These are phyloP conservation scores for Triplophysa rosa DNA, from an alignment of 2,113 vertebrate genomes.

Conservation along the genomic window DNA sequence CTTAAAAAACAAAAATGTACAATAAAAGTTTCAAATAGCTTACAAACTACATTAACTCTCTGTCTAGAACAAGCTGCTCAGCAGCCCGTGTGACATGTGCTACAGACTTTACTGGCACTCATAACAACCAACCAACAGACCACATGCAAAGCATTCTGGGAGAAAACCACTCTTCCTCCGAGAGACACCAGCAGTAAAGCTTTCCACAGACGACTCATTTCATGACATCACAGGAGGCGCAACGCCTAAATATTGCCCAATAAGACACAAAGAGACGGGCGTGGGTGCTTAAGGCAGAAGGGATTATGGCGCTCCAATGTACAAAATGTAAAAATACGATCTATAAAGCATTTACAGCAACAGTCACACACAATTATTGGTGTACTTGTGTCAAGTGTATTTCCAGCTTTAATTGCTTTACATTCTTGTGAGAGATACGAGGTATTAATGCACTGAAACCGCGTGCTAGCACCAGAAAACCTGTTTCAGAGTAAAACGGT, in stretches of 20 bases:
- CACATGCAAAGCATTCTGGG: constrained; percentile 33
- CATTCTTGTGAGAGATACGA: constrained; percentile 19
- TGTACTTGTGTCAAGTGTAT: background rate
- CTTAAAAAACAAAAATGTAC: constrained; percentile 51
- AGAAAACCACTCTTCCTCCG: constrained; percentile 33
- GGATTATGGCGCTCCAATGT: background rate
- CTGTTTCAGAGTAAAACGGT: constrained; percentile 11
- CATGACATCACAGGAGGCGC: constrained; percentile 18
- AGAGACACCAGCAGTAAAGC: background rate
- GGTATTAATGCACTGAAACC: constrained; percentile 19
- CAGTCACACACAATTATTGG: background rate
- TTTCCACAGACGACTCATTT: constrained; percentile 35
- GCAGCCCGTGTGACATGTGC: constrained; percentile 53
- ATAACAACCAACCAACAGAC: constrained; percentile 12
- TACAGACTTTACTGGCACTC: constrained; percentile 44
- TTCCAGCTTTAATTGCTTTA: background rate
- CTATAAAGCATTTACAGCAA: background rate
- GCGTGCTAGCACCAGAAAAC: constrained; percentile 44
- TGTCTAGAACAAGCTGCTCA: constrained; percentile 60
- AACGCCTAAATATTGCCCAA: constrained; percentile 51
- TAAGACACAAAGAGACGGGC: constrained; percentile 48
- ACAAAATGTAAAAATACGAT: no score
- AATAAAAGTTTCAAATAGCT: constrained; percentile 56
- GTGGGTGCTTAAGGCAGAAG: constrained; percentile 54
- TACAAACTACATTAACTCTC: constrained; percentile 55